Conservation (phyloP, 2,113 vertebrate genomes). For the Saccopteryx leptura region DNA sequence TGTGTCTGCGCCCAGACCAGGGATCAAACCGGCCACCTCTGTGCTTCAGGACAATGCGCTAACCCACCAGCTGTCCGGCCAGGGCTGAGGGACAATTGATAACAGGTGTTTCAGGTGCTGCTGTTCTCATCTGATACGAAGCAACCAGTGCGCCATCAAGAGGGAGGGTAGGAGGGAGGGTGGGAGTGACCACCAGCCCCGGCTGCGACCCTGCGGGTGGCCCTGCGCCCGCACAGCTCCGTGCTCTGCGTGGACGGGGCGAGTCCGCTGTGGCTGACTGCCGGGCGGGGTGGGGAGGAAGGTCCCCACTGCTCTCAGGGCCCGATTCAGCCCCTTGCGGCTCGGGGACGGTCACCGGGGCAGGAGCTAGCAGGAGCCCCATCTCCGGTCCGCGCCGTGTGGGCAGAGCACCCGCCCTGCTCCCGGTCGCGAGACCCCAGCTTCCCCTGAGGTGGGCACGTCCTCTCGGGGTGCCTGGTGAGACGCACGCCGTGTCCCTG, state of each 20-base stretch:
- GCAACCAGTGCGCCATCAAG: too few relatives aligned
- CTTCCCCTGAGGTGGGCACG: neutral
- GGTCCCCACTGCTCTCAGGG: neutral
- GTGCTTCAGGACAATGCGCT: too few relatives aligned
- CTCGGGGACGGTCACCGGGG: too few relatives aligned
- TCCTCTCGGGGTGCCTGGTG: neutral
- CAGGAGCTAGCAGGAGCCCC: neutral
- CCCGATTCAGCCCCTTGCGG: accelerated
- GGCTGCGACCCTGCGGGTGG: neutral
- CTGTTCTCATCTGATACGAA: neutral
- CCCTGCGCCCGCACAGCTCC: accelerated
- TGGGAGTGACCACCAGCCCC: neutral
- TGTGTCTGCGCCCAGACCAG: too few relatives aligned
- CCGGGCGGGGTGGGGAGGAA: neutral
- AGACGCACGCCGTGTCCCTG: neutral
- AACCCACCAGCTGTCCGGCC: too few relatives aligned
- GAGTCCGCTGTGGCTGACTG: too few relatives aligned
- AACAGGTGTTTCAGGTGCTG: accelerated
- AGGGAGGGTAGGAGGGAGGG: neutral
- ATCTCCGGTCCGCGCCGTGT: neutral
- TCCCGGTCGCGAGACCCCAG: neutral
- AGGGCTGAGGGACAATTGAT: too few relatives aligned
- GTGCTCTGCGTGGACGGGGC: neutral
- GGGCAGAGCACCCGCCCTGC: neutral
- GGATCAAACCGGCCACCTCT: too few relatives aligned